A percentile compares a stretch with the other conserved stretches of the same genome.
phyloP scores from a whole-genome alignment of 2,888 invertebrate genomes.

The Pandemis heparana region DNA sequence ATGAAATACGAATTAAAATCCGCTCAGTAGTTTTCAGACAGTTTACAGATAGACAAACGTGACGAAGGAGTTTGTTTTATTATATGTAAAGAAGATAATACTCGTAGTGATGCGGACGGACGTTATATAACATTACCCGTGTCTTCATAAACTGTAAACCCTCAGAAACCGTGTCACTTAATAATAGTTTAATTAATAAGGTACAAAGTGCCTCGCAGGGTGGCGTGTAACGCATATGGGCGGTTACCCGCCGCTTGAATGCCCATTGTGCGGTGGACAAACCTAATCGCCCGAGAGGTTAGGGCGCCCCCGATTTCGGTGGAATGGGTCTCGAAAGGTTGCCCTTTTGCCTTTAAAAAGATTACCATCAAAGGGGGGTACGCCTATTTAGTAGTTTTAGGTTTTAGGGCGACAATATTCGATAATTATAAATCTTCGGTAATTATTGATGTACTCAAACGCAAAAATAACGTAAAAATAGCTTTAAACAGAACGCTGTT shows the following conservation, averaged over 20 bases:
- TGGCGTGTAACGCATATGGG: neutral
- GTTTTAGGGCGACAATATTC: neutral
- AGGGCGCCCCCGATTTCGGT: neutral
- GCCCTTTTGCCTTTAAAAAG: neutral
- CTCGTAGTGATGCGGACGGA: too few relatives aligned
- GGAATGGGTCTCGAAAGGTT: neutral
- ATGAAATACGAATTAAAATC: too few relatives aligned
- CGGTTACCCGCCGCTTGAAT: conserved; percentile 3
- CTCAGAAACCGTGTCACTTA: neutral
- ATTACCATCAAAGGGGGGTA: neutral
- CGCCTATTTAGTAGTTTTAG: neutral
- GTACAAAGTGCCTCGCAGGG: neutral
- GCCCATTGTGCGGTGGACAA: neutral
- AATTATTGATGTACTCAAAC: too few relatives aligned
- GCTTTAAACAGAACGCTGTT: too few relatives aligned
- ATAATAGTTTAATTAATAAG: neutral
- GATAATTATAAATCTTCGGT: neutral
- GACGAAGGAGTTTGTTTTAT: too few relatives aligned
- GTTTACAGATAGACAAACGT: too few relatives aligned
- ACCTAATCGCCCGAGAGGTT: conserved; percentile 11
- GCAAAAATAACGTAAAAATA: too few relatives aligned
- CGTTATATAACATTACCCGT: too few relatives aligned
- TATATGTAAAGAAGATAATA: too few relatives aligned
- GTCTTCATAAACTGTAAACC: neutral
- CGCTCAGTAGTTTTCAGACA: too few relatives aligned